These are phyloP conservation scores for Actias luna DNA, from an alignment of 2,888 invertebrate species.

Conservation along the genomic window DNA sequence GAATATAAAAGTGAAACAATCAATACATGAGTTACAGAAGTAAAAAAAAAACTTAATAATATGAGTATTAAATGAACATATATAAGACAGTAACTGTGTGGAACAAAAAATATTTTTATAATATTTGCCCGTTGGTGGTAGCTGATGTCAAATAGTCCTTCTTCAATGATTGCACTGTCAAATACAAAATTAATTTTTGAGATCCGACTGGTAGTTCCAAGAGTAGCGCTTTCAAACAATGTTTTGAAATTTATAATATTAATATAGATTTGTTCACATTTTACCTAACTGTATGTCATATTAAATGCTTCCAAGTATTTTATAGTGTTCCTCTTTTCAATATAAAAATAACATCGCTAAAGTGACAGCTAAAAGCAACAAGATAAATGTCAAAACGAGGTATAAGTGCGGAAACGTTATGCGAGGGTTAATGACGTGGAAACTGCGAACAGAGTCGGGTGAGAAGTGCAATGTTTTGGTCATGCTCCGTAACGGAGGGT, in stretches of 20 bases:
- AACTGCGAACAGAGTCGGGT: constrained; percentile 39
- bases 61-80: not conserved
- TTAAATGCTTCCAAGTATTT: not conserved
- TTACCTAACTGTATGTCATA: not conserved
- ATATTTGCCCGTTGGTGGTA: no score
- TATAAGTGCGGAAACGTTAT: constrained; percentile 57
- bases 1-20: no score
- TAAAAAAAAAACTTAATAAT: not conserved
- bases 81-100: no score
- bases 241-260: no score
- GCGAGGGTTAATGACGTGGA: constrained; percentile 65
- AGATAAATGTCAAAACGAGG: constrained; percentile 57
- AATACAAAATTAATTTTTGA: no score
- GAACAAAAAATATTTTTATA: no score
- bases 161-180: no score
- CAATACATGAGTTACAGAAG: no score
- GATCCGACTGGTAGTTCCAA: no score
- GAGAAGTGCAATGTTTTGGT: constrained; percentile 45
- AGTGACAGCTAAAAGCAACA: constrained; percentile 44
- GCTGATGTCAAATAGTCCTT: no score
- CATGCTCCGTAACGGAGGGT: constrained; percentile 20
- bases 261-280: not conserved
- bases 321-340: constrained; percentile 21
- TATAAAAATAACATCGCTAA: constrained; percentile 36
- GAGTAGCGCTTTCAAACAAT: no score